Base-by-base conservation (phyloP, 2,113 vertebrate species). In the Sula dactylatra region DNA sequence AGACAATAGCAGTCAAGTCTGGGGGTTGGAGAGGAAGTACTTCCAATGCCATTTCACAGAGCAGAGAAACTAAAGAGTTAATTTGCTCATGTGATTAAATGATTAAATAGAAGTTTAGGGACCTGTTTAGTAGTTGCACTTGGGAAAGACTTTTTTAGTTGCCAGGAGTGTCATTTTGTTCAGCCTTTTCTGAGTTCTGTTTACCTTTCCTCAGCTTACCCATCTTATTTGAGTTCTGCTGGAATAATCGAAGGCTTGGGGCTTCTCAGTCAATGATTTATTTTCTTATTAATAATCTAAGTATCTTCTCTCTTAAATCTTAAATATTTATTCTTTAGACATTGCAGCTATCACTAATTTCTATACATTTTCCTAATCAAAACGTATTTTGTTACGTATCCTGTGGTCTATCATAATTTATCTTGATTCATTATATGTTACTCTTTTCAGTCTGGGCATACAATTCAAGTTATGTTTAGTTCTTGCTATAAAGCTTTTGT, bases 401-500 rank as follows among this genome's bases (percentile, higher is more conserved):
- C 62, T 42, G 54, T 3, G 2, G 14, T 34, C 44, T 72, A 2
- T 38, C 9, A 3, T 42, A 7, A 25, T 72, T 59, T 31, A 29
- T 64, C 55, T 31, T 36, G 29, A 16, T 88, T 40, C 61, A 10
- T 81, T 11, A 13, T 38, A 9, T 24, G 15, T 36, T 47, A 3
- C 2, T 47, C 6, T 66, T 74, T 81, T 45, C 79, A 62, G 27
- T 8, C 65, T 74, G 74, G 42, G 10, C 40, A 11, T 10, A 25
- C 15, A 8, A 8, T 16, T 49, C 13, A 66, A 16, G 45, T 34
- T 32, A 0, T 0, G 6, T 70, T 49, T 29, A 3, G 3, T 10
- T 91, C 67, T 77, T 50, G 49, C 59, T 52, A 0, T 38, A 20
- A 80, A 78, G 21, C 47, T 77, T 61, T 27, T 15, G 21, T 42